phyloP scores from a whole-genome alignment of 2,113 vertebrate species.

The Pachypanchax playfairii region DNA sequence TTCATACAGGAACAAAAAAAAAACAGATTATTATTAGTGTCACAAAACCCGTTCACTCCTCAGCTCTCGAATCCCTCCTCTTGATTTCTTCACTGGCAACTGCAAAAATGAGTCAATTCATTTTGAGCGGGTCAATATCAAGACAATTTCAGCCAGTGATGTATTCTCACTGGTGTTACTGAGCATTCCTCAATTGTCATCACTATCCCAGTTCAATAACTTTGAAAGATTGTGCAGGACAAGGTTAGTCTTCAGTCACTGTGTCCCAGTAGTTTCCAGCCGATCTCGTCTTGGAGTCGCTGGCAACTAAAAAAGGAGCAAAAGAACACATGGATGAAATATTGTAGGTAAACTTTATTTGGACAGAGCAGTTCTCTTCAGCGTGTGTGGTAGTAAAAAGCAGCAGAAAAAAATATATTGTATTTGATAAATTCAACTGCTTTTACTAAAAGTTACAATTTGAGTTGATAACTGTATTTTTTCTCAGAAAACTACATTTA shows the following conservation, averaged over 20 bases:
- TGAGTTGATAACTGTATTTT: no score
- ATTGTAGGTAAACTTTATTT: slow-evolving; percentile 18
- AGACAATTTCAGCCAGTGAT: slow-evolving; percentile 76
- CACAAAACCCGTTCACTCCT: slow-evolving; percentile 7
- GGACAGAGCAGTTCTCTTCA: slow-evolving; percentile 13
- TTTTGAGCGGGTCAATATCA: slow-evolving; percentile 76
- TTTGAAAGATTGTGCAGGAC: slow-evolving; percentile 76
- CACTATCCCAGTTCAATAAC: slow-evolving; percentile 72
- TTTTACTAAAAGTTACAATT: neutral
- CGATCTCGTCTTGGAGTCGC: slow-evolving; percentile 39
- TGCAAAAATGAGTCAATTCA: slow-evolving; percentile 60
- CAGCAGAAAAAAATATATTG: neutral
- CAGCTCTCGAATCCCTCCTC: slow-evolving; percentile 10
- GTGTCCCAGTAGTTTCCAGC: slow-evolving; percentile 59
- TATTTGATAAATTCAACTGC: neutral
- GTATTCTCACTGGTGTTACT: slow-evolving; percentile 67
- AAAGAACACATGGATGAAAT: slow-evolving; percentile 36
- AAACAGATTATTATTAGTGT: neutral
- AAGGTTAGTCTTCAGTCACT: slow-evolving; percentile 76
- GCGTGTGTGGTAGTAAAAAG: neutral
- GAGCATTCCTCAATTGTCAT: slow-evolving; percentile 79
- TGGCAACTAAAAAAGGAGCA: slow-evolving; percentile 29
- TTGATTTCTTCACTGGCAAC: slow-evolving; percentile 35
- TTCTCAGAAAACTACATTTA: no score
- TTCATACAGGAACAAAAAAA: neutral